These are phyloP conservation scores for Tromatobia lineatoria DNA, from an alignment of 2,888 invertebrate genomes.

Conservation along the genomic window DNA sequence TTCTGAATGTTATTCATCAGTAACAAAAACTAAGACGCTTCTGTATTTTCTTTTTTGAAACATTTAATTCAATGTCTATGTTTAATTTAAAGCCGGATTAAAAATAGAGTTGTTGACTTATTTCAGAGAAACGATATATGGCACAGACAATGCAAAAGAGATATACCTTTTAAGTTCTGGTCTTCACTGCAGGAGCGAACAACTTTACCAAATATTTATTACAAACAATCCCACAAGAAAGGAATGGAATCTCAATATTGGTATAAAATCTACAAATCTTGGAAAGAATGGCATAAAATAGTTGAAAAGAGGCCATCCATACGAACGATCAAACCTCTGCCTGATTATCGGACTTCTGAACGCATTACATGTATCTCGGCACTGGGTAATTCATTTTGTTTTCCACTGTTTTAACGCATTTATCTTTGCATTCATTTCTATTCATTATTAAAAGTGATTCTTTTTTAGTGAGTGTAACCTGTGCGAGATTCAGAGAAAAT, in stretches of 20 bases:
- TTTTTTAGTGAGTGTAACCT: no score
- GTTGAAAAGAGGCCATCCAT: constrained; percentile 44
- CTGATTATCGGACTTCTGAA: constrained; percentile 63
- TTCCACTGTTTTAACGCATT: background rate
- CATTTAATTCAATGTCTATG: no score
- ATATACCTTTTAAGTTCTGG: constrained; percentile 73
- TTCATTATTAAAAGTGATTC: background rate
- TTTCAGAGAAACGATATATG: constrained; percentile 74
- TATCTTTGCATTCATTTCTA: background rate
- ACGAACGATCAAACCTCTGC: constrained; percentile 63
- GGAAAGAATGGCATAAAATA: constrained; percentile 73
- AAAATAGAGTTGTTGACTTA: background rate
- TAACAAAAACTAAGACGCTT: background rate
- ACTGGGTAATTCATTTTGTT: constrained; percentile 67
- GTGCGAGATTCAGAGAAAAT: no score
- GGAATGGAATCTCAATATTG: constrained; percentile 68
- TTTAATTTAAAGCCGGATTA: no score
- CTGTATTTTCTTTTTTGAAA: no score
- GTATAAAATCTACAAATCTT: constrained; percentile 74
- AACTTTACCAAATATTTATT: background rate
- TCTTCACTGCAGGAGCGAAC: constrained; percentile 72
- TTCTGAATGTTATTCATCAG: no score
- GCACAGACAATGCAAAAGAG: constrained; percentile 74
- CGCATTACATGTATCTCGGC: constrained; percentile 73
- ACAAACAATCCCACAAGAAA: constrained; percentile 59